Base-by-base conservation (phyloP, 2,888 invertebrate species). In the Chrysomela aeneicollis region DNA sequence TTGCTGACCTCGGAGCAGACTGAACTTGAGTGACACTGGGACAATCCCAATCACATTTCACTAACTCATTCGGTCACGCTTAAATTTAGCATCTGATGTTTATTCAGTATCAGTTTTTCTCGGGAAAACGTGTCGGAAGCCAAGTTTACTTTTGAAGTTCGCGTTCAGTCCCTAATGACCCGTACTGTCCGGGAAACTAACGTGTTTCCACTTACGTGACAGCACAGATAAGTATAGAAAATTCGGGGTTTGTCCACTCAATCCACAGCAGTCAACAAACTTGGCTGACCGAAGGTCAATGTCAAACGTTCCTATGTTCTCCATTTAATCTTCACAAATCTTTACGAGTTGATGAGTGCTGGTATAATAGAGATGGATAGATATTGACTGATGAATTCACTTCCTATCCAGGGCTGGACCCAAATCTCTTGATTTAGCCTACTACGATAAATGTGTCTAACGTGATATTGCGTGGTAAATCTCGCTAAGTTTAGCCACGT, bases 31-130 rank as follows among this genome's bases (percentile, higher is more conserved):
- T 42, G 42, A 42, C 42, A 42, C 6, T 6, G 12, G n/a, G n/a
- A 42, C 42, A 15, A 42, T 10, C 15, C n/a, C 12, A 8, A 42
- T 42, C 15, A 42, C 12, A 4, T 42, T 42, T 42, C n/a, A 15
- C 15, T n/a, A 15, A 42, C 15, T 42, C 42, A 15, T 42, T 42
- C n/a, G 15, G 15, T 42, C 42, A 42, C 42, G 42, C 42, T 15
- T 42, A 42, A 42, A 10, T 42, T 42, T 42, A 42, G 42, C 42
- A 4, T 4, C 6, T 2, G 42, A 42, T 42, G 42, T 42, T 42
- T 42, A 42, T 42, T 42, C 42, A 42, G 42, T 42, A 42, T 42
- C 42, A 42, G 42, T 15, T 42, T 42, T 42, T 42, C 42, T 15
- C 42, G 42, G 15, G 42, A 42, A 42, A 42, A 42, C 42, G 15